Conservation (phyloP, 2,888 invertebrate genomes). For the Lasioglossum pauxillum region DNA sequence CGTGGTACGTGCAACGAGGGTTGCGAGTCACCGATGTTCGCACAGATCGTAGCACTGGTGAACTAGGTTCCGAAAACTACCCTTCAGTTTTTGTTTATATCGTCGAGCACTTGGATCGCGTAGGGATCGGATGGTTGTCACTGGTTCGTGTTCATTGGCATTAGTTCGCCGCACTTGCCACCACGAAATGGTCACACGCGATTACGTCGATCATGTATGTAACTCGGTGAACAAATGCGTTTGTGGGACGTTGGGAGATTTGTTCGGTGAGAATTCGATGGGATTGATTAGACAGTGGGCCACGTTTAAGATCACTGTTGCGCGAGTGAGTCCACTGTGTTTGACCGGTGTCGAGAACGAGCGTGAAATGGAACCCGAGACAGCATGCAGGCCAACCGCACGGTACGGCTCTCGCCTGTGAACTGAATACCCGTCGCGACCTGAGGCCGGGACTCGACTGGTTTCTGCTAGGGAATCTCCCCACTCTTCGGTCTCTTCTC, state of each 20-base stretch:
- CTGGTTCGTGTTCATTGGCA: slow-evolving; percentile 6
- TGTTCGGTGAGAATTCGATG: neutral
- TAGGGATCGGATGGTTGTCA: slow-evolving; percentile 11
- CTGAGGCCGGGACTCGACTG: slow-evolving; percentile 82
- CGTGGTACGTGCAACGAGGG: neutral
- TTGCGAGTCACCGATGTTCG: neutral
- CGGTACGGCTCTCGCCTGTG: slow-evolving; percentile 80
- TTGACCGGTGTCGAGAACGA: neutral
- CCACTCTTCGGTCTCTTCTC: slow-evolving; percentile 68
- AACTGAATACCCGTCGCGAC: slow-evolving; percentile 81
- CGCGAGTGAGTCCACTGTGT: neutral
- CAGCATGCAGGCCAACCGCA: slow-evolving; percentile 68
- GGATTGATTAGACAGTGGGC: neutral
- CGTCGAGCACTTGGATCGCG: slow-evolving; percentile 2
- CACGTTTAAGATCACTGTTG: neutral
- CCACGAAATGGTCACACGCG: slow-evolving; percentile 17
- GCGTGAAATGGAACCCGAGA: neutral
- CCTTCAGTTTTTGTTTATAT: neutral
- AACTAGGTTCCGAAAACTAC: neutral
- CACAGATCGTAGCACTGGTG: neutral
- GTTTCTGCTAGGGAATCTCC: slow-evolving; percentile 74
- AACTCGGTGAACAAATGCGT: neutral
- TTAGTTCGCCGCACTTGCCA: slow-evolving; percentile 10
- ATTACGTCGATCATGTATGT: slow-evolving; percentile 1
- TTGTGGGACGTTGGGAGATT: neutral